Base-by-base conservation (phyloP, 2,797 vertebrate genomes). In the Dendrocincla fuliginosa region DNA sequence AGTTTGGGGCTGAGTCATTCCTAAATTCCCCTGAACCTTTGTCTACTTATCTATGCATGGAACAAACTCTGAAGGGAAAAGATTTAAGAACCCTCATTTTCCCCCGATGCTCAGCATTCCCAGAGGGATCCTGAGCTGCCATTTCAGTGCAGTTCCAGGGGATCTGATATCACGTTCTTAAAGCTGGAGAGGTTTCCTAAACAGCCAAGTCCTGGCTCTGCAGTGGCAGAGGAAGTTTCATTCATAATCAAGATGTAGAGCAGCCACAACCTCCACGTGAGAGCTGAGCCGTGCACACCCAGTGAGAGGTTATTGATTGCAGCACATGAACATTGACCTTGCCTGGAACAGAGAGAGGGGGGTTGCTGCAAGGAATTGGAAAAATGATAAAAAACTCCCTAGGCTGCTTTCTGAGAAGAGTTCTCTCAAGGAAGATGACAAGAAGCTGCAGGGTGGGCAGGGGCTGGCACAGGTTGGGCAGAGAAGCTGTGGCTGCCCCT, bases 321-420 rank as follows among this genome's bases (percentile, higher is more conserved):
- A 70, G 49, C 35, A 12, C 69, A 1, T 0, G 2, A 53, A 9
- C 17, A 55, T 63, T 84, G 78, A 76, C 92, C 89, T 89, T 28
- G 59, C 77, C 42, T 17, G 3, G 44, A 20, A 75, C 35, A 44
- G 30, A 84, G 27, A 67, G 41, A 71, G 28, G 41, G 28, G 25
- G 10, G 52, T 33, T 75, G 22, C 52, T 80, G 25, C 10, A 35
- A 68, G 8, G 84, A 89, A 64, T 5, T n/a, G 9, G 5, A 5
- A 4, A 30, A 32, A n/a, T 16, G 14, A 16, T 32, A 0, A 1
- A 41, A 63, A 63, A 3, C 4, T 5, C 27, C 27, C 8, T 0
- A 0, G 44, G 22, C 30, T 53, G 74, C 49, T 55, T 73, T 47
- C 55, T 75, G 80, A 84, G 49, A 64, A 25, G 6, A 17, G 33